Percentiles rank a stretch among this genome's conserved stretches.
These are phyloP conservation scores for Dasyprocta punctata DNA, from an alignment of 2,113 vertebrate species.

Conservation along the genomic window DNA sequence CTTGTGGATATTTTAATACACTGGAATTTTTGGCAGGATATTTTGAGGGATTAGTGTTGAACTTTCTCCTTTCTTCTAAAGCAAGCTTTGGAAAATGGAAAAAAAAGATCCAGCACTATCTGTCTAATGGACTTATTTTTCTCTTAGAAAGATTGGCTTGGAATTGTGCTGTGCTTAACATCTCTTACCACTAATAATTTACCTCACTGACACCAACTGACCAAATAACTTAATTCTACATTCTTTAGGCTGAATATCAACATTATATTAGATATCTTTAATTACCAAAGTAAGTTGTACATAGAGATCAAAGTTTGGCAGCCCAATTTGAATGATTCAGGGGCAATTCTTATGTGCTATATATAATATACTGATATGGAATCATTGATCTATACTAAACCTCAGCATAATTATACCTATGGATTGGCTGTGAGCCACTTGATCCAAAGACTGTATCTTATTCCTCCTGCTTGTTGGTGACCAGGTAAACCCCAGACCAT, in stretches of 20 bases:
- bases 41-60: conserved; percentile 1
- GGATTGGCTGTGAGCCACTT: background rate
- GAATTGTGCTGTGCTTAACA: background rate
- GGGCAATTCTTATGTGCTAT: background rate
- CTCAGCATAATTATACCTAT: background rate
- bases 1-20: background rate
- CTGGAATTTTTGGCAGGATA: background rate
- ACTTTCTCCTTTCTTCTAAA: background rate
- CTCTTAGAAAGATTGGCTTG: conserved; percentile 25
- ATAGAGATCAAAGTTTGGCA: background rate
- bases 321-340: background rate
- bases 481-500: background rate
- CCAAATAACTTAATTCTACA: background rate
- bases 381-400: background rate
- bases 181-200: background rate
- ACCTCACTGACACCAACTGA: background rate
- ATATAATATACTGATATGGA: background rate
- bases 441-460: background rate
- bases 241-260: background rate
- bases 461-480: background rate
- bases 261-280: background rate
- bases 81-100: background rate
- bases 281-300: background rate
- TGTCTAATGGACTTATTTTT: conserved; percentile 17
- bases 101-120: background rate